Base-by-base conservation (phyloP, 1,140 invertebrate genomes). In the Pogonomyrmex barbatus region DNA sequence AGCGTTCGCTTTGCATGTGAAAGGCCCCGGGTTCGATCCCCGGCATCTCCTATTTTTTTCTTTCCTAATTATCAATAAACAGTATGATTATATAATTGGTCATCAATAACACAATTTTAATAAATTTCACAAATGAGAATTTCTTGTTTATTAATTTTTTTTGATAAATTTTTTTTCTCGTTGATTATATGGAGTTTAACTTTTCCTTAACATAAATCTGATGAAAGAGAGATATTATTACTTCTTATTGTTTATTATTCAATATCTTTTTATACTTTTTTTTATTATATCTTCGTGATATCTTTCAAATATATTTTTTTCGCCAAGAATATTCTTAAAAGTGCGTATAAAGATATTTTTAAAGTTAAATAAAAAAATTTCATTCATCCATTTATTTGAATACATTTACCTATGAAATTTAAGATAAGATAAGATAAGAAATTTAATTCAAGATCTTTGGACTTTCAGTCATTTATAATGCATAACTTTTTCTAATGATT, bases 1-100 rank as follows among this genome's bases (percentile, higher is more conserved):
- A 95, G 96, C 96, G 96, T 96, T 96, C 96, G 96, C 96, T 97
- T 97, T 96, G 96, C 96, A 97, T 96, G 96, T 96, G 96, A 96
- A 96, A 97, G 96, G 96, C 95, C 96, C 96, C 95, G 96, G 96
- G 96, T 96, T 96, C 96, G 95, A 96, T 96, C 96, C 96, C 96
- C 96, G 95, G 96, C 96, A 96, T 95, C 96, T 96, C 96, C 96
- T 96, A 92, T 94, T 95, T 94, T 94, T 94, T 82, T 77, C 10
- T 68, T 42, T 79, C 12, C 0, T 12, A 14, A 24, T 52, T 3
- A n/a, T 33, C 45, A 52, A 30, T 36, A 56, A 0, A 58, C 0
- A n/a, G 33, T 56, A 47, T 17, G 10, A 4, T 17, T 47, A 24
- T 12, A 4, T 39, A 45, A 39, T 54, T 30, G 10, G 9, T 71